Evolutionary conservation across 2,113 vertebrate species (phyloP), one percentile per base, ranked within the genome.

Genomic region (Clarias batrachus): DNA sequence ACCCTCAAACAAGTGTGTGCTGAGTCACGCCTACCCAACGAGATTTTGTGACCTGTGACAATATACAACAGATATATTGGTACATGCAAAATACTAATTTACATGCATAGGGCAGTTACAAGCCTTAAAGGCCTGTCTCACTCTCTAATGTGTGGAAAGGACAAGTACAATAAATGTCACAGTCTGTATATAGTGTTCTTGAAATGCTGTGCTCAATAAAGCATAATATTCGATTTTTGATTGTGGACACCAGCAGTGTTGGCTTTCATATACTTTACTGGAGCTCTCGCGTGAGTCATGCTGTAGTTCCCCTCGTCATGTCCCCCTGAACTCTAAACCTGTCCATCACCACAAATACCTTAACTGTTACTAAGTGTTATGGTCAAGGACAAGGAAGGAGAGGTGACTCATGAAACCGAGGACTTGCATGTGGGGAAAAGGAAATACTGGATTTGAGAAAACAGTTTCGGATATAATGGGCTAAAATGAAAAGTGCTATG

Each of bases 1-100:
- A 54, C 54, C 48, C 87, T 89, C 23, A 82, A 81, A 59, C 71
- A 88, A 86, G 84, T 25, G 23, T 57, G 14, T 56, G n/a, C 77
- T n/a, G n/a, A 85, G 71, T 57, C 81, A 54, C 87, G 37, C 78
- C 87, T 52, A 68, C n/a, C 62, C 52, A 66, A 56, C 27, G 83
- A 84, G 78, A 37, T 19, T 68, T 56, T 83, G 63, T 33, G 30
- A 33, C 30, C 48, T 73, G 57, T 76, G 82, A 63, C 66, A 87
- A 65, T 30, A 48, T 56, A 79, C 8, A 71, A 27, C 9, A 73
- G 66, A 52, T 21, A 30, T 25, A 59, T n/a, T 33, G 16, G 9
- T 74, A 23, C 27, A 57, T 48, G 23, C 41, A 68, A 68, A 82
- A 27, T 78, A 78, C 10, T 56, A 6, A 78, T 78, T 56, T 14